These are phyloP conservation scores for Cosmorhoe ocellata DNA, from an alignment of 2,888 invertebrate genomes.

Conservation along the genomic window DNA sequence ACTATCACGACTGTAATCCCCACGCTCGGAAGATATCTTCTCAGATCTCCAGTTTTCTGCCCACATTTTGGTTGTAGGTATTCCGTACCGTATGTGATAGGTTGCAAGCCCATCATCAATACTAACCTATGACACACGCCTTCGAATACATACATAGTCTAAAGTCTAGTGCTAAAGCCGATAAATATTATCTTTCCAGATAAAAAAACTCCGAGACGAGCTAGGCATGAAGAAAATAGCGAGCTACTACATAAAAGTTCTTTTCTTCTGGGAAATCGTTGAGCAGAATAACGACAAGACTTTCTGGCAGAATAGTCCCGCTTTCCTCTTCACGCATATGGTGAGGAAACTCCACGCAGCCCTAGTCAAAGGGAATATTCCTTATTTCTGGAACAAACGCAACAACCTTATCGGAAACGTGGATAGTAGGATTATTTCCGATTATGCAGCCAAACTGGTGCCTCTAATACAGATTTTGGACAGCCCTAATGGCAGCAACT, in stretches of 20 bases:
- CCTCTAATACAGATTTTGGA: conserved; percentile 49
- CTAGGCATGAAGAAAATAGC: conserved; percentile 68
- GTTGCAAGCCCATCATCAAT: too few relatives aligned
- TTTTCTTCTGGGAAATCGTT: conserved; percentile 69
- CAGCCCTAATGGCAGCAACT: conserved; percentile 34
- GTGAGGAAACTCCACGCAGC: conserved; percentile 59
- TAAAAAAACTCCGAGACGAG: conserved; percentile 78
- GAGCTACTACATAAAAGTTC: conserved; percentile 82
- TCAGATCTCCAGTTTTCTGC: too few relatives aligned
- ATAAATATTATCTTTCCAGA: conserved; percentile 42
- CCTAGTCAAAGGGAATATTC: conserved; percentile 49
- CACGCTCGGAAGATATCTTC: too few relatives aligned
- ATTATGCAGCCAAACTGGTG: conserved; percentile 48
- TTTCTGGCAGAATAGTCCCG: conserved; percentile 56
- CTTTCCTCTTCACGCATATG: conserved; percentile 63
- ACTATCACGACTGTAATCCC: too few relatives aligned
- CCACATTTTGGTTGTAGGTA: too few relatives aligned
- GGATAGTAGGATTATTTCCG: conserved; percentile 30
- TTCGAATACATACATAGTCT: too few relatives aligned
- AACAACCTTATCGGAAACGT: conserved; percentile 68
- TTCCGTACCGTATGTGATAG: too few relatives aligned
- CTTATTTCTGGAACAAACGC: conserved; percentile 74
- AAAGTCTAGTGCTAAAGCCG: too few relatives aligned
- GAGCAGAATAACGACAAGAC: conserved; percentile 41
- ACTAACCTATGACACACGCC: too few relatives aligned